Base-by-base conservation (phyloP, 2,797 vertebrate species). In the Chaetodon trifasciatus region DNA sequence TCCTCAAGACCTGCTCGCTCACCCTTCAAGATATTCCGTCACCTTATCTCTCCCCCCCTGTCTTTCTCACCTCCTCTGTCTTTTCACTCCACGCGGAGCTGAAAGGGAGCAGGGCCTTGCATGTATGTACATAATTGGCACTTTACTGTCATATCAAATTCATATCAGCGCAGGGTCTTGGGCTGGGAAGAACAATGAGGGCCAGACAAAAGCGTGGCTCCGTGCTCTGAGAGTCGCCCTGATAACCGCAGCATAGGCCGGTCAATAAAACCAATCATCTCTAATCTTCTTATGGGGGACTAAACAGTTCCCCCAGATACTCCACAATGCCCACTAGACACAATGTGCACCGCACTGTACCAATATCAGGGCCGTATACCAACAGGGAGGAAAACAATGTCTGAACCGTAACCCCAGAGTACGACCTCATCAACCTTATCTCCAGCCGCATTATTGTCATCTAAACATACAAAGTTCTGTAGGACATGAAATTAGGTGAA, bases 231-330 rank as follows among this genome's bases (percentile, higher is more conserved):
- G 86, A 91, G 86, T 69, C 70, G 55, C 89, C 84, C 90, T 93
- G 93, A 95, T 96, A 95, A 96, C 94, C 86, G 85, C 89, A 86
- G 91, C 89, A 87, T 64, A 85, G 92, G 86, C 83, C 85, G 92
- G 93, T 95, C 95, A 95, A 95, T 96, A 95, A 95, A 96, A 94
- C 91, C 94, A 95, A 95, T 95, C 94, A 95, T 89, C 86, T 91
- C 89, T 94, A 95, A 95, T 94, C 94, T 92, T 90, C 91, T 91
- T 94, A 93, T 78, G 83, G 86, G 88, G 89, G 86, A 83, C 92
- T 92, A 92, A 93, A 94, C 89, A 93, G 87, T 85, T 89, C 81
- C 86, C 80, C 78, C 70, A 91, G 79, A 91, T 81, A 82, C 88
- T 88, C 78, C 78, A 83, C 84, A 78, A 86, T 81, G 76, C 71